phyloP scores from a whole-genome alignment of 2,888 invertebrate species.

The Conops quadrifasciatus region DNA sequence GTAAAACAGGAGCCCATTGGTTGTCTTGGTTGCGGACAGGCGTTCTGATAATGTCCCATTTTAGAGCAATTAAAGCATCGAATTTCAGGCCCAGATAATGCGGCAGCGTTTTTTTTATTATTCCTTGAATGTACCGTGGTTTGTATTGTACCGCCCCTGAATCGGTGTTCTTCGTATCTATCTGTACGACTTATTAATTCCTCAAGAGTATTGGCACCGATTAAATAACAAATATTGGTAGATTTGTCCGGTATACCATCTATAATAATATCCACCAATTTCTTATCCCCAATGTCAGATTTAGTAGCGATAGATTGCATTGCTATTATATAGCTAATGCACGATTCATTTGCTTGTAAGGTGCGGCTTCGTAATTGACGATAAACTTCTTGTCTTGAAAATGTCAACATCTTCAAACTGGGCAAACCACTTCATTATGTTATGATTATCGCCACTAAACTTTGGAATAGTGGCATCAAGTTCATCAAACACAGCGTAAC shows the following conservation, averaged over 20 bases:
- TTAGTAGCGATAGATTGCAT: conserved; percentile 30
- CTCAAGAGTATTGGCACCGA: background rate
- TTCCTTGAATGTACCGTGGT: too few species aligned
- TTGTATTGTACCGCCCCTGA: background rate
- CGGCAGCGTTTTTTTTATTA: background rate
- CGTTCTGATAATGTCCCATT: conserved; percentile 21
- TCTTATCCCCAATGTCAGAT: conserved; percentile 21
- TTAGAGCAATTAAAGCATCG: conserved; percentile 21
- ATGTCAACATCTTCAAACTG: conserved; percentile 8
- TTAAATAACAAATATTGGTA: background rate
- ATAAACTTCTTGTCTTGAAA: conserved; percentile 32
- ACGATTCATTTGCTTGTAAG: conserved; percentile 17
- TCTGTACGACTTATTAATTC: background rate
- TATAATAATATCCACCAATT: conserved; percentile 26
- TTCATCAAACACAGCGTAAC: too few species aligned
- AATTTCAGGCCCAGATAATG: background rate
- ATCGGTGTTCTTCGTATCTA: background rate
- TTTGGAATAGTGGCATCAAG: too few species aligned
- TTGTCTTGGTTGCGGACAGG: conserved; percentile 14
- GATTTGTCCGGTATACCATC: conserved; percentile 36
- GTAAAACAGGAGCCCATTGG: conserved; percentile 12
- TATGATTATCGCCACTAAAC: too few species aligned
- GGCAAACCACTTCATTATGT: background rate
- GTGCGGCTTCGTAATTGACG: conserved; percentile 20
- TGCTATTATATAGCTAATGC: conserved; percentile 30